phyloP scores from a whole-genome alignment of 1,140 invertebrate genomes.

The Drosophila punjabiensis region DNA sequence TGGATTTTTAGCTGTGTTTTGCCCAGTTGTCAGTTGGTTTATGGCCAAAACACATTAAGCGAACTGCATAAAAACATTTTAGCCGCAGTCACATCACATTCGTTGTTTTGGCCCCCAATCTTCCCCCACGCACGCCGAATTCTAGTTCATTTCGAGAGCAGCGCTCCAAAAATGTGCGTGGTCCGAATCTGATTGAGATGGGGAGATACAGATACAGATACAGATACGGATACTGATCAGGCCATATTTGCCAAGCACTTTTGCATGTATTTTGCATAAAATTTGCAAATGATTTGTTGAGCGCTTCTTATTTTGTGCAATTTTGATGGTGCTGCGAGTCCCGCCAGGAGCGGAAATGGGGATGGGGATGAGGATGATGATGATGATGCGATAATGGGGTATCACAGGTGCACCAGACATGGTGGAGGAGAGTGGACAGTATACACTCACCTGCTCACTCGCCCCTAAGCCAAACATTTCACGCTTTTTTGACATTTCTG shows the following conservation, averaged over 20 bases:
- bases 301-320: constrained; percentile 76
- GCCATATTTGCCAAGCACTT: constrained; percentile 79
- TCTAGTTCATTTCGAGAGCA: constrained; percentile 44
- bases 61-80: constrained; percentile 84
- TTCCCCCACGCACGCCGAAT: constrained; percentile 24
- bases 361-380: no score
- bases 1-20: constrained; percentile 53
- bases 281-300: constrained; percentile 76
- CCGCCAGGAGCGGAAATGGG: constrained; percentile 1
- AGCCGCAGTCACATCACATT: constrained; percentile 54
- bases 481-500: constrained; percentile 83
- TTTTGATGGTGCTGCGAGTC: constrained; percentile 70
- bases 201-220: constrained; percentile 18
- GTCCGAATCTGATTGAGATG: constrained; percentile 23
- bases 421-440: neutral
- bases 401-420: constrained; percentile 40
- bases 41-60: constrained; percentile 83
- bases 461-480: constrained; percentile 70
- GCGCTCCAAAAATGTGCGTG: constrained; percentile 60
- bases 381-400: constrained; percentile 7
- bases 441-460: constrained; percentile 17
- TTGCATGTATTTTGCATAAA: constrained; percentile 80
- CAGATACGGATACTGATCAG: constrained; percentile 43
- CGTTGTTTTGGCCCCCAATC: constrained; percentile 8
- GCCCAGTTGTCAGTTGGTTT: constrained; percentile 69